Percentiles rank a stretch among this genome's conserved stretches.
Conservation (phyloP, 2,113 vertebrate genomes). For the Platichthys stellatus region DNA sequence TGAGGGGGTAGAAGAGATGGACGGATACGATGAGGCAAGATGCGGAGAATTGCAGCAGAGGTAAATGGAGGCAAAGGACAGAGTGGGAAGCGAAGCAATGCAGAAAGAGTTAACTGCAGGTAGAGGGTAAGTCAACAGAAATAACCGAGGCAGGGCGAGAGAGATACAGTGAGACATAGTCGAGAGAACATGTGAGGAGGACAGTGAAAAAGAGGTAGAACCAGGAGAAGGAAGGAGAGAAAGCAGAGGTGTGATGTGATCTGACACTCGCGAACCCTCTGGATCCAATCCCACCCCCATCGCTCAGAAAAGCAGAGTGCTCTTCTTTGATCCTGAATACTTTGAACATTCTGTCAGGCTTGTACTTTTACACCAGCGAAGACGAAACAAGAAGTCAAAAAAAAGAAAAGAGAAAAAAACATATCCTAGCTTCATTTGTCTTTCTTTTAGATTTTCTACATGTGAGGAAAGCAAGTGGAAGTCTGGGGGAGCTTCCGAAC, state of each 20-base stretch:
- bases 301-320: constrained; percentile 61
- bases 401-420: constrained; percentile 13
- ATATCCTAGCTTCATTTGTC: constrained; percentile 33
- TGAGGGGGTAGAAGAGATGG: constrained; percentile 8
- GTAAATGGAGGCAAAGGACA: constrained; percentile 2
- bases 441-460: constrained; percentile 1
- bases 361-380: constrained; percentile 66
- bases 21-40: constrained; percentile 13
- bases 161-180: constrained; percentile 36
- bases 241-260: constrained; percentile 47
- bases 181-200: constrained; percentile 27
- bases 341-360: constrained; percentile 80
- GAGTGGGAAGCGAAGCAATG: not conserved
- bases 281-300: constrained; percentile 59
- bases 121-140: constrained; percentile 18
- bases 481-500: not conserved
- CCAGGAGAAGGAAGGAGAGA: constrained; percentile 30
- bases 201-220: constrained; percentile 27
- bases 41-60: not conserved
- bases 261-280: constrained; percentile 69
- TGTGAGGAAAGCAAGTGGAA: constrained; percentile 31
- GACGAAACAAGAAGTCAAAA: constrained; percentile 30
- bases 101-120: constrained; percentile 11
- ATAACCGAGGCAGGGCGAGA: not conserved
- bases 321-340: constrained; percentile 81